phyloP scores from a whole-genome alignment of 2,888 invertebrate genomes.

The Molanna angustata region DNA sequence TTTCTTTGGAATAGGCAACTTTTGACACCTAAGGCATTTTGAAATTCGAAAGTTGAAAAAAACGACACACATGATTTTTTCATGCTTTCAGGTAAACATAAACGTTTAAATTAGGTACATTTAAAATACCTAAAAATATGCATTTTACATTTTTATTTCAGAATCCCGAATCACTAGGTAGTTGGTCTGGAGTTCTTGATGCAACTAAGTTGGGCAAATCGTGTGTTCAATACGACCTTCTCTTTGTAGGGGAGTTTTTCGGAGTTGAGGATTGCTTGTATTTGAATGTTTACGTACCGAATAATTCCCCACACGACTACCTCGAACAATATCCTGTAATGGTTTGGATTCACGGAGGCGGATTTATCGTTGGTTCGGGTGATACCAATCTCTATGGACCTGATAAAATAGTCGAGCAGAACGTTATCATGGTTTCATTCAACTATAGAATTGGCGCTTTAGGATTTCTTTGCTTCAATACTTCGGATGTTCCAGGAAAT shows the following conservation, averaged over 20 bases:
- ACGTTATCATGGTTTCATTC: constrained; percentile 19
- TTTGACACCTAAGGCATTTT: too few species aligned
- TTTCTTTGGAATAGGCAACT: too few species aligned
- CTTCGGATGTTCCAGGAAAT: constrained; percentile 24
- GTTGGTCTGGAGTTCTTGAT: constrained; percentile 17
- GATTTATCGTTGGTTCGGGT: constrained; percentile 21
- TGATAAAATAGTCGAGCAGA: constrained; percentile 17
- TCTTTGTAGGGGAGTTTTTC: neutral
- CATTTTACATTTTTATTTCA: constrained; percentile 12
- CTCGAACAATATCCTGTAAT: constrained; percentile 15
- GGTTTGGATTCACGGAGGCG: constrained; percentile 27
- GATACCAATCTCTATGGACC: constrained; percentile 16
- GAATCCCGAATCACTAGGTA: constrained; percentile 17
- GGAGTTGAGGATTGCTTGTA: constrained; percentile 24
- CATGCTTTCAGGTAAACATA: too few species aligned
- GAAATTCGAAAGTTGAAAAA: too few species aligned
- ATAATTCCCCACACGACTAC: neutral
- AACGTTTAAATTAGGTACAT: too few species aligned
- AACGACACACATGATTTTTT: too few species aligned
- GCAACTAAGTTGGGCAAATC: neutral
- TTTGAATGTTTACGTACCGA: constrained; percentile 24
- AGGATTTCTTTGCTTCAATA: constrained; percentile 21
- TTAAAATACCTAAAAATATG: too few species aligned
- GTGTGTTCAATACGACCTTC: constrained; percentile 10
- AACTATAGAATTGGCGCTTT: constrained; percentile 24